A percentile compares a stretch with the other conserved stretches of the same genome.
Conservation (phyloP, 1,140 invertebrate species). For the Neotoxoptera formosana region DNA sequence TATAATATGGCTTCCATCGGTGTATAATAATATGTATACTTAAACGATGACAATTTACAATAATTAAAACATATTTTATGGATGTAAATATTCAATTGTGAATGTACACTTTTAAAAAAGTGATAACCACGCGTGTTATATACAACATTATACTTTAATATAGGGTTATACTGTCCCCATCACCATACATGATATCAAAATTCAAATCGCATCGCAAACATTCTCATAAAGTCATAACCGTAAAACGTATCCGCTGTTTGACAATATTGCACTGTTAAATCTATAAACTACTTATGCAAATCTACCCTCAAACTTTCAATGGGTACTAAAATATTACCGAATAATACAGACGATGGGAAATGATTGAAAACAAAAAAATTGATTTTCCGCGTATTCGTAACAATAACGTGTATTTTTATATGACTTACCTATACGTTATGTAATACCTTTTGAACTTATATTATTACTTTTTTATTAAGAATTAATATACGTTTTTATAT, state of each 20-base stretch:
- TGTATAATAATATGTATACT: too few species aligned
- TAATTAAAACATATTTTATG: background rate
- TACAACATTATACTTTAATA: background rate
- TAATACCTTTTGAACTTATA: background rate
- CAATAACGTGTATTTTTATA: background rate
- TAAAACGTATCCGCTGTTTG: background rate
- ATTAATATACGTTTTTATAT: background rate
- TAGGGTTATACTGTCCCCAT: background rate
- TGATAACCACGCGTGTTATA: background rate
- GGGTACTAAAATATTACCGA: background rate
- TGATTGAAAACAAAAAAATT: background rate
- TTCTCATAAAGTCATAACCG: background rate
- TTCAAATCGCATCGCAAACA: background rate
- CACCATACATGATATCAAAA: background rate
- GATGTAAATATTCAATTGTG: background rate
- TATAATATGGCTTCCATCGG: too few species aligned
- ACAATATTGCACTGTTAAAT: background rate
- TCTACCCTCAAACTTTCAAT: background rate
- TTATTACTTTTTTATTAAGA: background rate
- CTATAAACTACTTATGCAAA: background rate
- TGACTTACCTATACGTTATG: background rate
- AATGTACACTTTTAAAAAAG: background rate
- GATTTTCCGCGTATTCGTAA: background rate
- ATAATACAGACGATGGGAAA: background rate
- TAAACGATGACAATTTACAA: background rate